These are phyloP conservation scores for Unio pictorum DNA, from an alignment of 2,888 invertebrate species.

Conservation along the genomic window DNA sequence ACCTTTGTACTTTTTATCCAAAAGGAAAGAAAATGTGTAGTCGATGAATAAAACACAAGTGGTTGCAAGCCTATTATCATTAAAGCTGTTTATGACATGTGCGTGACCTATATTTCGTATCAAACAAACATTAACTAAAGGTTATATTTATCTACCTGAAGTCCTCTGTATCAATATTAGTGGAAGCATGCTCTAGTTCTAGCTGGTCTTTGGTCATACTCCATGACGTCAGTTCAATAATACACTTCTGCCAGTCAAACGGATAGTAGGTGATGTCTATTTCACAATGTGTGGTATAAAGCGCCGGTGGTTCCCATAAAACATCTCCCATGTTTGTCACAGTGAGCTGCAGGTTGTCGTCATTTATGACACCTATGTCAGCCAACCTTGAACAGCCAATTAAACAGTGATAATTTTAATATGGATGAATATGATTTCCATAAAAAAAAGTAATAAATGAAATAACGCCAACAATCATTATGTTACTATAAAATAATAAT, in stretches of 20 bases:
- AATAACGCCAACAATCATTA: too few species aligned
- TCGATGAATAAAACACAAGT: too few species aligned
- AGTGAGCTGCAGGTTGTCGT: constrained; percentile 14
- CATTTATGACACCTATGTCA: constrained; percentile 11
- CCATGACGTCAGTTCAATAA: constrained; percentile 26
- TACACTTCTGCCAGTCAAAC: constrained; percentile 29
- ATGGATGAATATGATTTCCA: too few species aligned
- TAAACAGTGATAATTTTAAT: background rate
- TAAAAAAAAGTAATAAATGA: too few species aligned
- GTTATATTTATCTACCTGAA: background rate
- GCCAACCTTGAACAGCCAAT: constrained; percentile 10
- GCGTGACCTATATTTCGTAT: background rate
- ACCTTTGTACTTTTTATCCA: too few species aligned
- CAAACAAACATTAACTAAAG: background rate
- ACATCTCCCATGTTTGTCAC: constrained; percentile 20
- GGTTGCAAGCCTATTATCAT: background rate
- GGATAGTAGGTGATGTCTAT: constrained; percentile 35
- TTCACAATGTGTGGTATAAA: constrained; percentile 24
- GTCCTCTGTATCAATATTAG: constrained; percentile 15
- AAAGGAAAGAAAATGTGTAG: too few species aligned
- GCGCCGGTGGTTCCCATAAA: constrained; percentile 29
- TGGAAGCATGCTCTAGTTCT: constrained; percentile 11
- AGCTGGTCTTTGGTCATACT: constrained; percentile 20
- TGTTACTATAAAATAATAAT: too few species aligned
- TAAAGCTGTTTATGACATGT: background rate